phyloP scores from a whole-genome alignment of 2,888 invertebrate genomes.

The Plemyria rubiginata region DNA sequence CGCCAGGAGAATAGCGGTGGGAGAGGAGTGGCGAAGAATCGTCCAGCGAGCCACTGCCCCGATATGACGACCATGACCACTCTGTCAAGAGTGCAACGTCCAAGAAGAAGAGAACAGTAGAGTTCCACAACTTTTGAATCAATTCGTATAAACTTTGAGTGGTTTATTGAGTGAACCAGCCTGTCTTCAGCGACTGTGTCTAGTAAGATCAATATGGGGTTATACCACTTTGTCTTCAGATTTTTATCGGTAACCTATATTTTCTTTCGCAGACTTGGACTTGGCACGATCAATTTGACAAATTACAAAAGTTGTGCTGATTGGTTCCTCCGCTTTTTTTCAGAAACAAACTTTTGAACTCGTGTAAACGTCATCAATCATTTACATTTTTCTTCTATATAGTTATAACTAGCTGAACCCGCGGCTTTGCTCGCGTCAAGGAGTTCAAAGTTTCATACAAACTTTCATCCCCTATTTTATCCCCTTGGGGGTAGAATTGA shows the following conservation, averaged over 20 bases:
- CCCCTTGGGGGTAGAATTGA: too few relatives aligned
- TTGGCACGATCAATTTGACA: constrained; percentile 20
- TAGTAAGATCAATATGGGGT: constrained; percentile 44
- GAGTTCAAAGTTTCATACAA: too few relatives aligned
- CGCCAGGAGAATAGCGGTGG: too few relatives aligned
- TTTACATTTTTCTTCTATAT: background rate
- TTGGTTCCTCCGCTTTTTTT: background rate
- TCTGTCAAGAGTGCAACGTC: too few relatives aligned
- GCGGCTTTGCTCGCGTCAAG: too few relatives aligned
- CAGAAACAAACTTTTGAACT: background rate
- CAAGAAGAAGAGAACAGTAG: too few relatives aligned
- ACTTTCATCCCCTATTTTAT: too few relatives aligned
- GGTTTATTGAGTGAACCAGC: constrained; percentile 11
- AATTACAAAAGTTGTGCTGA: constrained; percentile 10
- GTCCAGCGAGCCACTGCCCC: too few relatives aligned
- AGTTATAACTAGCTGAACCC: too few relatives aligned
- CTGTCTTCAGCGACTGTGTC: constrained; percentile 17
- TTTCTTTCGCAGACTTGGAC: constrained; percentile 23
- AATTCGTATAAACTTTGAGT: background rate
- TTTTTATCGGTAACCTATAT: constrained; percentile 43
- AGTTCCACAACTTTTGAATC: too few relatives aligned
- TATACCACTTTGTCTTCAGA: constrained; percentile 45
- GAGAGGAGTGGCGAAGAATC: too few relatives aligned
- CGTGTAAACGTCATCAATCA: background rate
- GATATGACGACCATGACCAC: too few relatives aligned